phyloP scores from a whole-genome alignment of 2,888 invertebrate genomes.

The Prosopocoilus inquinatus region DNA sequence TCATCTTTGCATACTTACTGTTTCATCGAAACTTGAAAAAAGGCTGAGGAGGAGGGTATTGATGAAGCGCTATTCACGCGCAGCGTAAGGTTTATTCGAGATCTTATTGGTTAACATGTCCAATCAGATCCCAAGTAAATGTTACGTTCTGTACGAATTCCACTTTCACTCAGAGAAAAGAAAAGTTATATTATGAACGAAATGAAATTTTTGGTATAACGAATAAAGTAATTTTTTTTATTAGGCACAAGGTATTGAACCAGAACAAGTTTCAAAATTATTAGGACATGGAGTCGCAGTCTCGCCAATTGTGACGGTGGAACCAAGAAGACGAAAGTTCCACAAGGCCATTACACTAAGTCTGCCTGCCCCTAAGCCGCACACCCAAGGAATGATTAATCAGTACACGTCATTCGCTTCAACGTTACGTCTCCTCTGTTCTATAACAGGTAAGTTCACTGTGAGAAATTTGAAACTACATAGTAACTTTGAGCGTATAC shows the following conservation, averaged over 20 bases:
- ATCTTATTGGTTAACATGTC: no score
- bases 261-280: conserved; percentile 80
- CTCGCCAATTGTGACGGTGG: conserved; percentile 97
- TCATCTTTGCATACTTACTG: no score
- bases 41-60: no score
- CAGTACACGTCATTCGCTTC: conserved; percentile 78
- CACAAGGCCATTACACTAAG: conserved; percentile 97
- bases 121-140: no score
- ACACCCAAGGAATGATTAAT: conserved; percentile 73
- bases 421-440: conserved; percentile 87
- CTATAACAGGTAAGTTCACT: conserved; percentile 75
- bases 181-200: no score
- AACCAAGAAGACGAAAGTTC: conserved; percentile 96
- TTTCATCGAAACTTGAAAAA: no score
- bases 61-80: no score
- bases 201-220: no score
- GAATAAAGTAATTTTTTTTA: no score
- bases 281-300: conserved; percentile 96
- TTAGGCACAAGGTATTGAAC: conserved; percentile 88
- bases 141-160: no score
- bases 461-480: neutral
- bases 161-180: no score
- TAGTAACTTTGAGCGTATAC: neutral
- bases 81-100: no score
- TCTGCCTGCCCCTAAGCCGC: conserved; percentile 78